phyloP scores from a whole-genome alignment of 2,888 invertebrate species.

The Galerucella pusilla region DNA sequence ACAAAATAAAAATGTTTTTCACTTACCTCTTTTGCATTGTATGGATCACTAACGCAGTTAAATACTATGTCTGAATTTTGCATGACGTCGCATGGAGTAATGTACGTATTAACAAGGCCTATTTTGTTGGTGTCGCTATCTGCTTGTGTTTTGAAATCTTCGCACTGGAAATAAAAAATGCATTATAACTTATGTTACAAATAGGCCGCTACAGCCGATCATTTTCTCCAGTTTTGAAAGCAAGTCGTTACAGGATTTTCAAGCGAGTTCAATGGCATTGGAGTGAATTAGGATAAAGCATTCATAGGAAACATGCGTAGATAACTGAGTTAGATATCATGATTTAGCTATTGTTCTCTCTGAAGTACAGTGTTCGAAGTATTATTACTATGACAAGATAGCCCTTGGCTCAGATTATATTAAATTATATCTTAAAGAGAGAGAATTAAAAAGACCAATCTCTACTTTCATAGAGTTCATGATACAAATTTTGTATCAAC shows the following conservation, averaged over 20 bases:
- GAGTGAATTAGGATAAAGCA: neutral
- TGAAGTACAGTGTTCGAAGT: too few species aligned
- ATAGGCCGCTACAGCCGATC: neutral
- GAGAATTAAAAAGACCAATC: too few species aligned
- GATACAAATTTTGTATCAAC: too few species aligned
- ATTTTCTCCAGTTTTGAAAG: too few species aligned
- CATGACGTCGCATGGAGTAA: slow-evolving; percentile 93
- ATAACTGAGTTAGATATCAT: too few species aligned
- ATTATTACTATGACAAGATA: too few species aligned
- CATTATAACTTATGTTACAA: neutral
- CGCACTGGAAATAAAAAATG: slow-evolving; percentile 58
- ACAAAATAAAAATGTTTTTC: neutral
- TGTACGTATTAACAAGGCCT: slow-evolving; percentile 84
- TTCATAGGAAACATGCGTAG: too few species aligned
- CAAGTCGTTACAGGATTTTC: too few species aligned
- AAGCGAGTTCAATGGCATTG: neutral
- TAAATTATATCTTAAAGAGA: too few species aligned
- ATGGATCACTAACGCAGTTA: slow-evolving; percentile 94
- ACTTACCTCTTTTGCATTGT: slow-evolving; percentile 91
- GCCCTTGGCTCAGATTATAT: too few species aligned
- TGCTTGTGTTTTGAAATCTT: slow-evolving; percentile 59
- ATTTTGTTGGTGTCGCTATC: slow-evolving; percentile 54
- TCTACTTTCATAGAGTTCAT: too few species aligned
- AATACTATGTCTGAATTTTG: slow-evolving; percentile 93
- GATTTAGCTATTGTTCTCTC: too few species aligned